Evolutionary conservation across 2,888 invertebrate species (phyloP).

Genomic region (Polietes domitor): DNA sequence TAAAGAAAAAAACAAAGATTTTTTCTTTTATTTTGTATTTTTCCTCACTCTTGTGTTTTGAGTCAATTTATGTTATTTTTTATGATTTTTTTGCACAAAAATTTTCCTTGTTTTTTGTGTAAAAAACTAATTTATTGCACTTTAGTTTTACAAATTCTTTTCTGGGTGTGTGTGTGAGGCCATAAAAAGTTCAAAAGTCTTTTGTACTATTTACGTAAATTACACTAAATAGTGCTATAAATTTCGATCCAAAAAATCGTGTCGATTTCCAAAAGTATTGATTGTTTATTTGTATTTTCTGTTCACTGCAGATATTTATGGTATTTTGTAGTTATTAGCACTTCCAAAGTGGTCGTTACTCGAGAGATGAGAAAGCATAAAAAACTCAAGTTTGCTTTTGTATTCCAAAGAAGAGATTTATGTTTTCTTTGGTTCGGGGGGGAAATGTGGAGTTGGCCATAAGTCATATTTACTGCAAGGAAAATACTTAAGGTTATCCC

Average conservation of each 20-base stretch:
- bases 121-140: slow-evolving; percentile 9
- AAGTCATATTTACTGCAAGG: slow-evolving; percentile 4
- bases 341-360: not conserved
- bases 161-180: not conserved
- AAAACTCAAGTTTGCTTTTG: not conserved
- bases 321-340: slow-evolving; percentile 37
- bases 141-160: not conserved
- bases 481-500: not conserved
- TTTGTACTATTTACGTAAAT: slow-evolving; percentile 33
- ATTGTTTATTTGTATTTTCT: slow-evolving; percentile 4
- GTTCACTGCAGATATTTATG: not conserved
- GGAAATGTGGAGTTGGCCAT: not conserved
- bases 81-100: slow-evolving; percentile 9
- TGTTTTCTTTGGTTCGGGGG: not conserved
- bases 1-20: not conserved
- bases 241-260: slow-evolving; percentile 20
- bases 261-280: slow-evolving; percentile 5
- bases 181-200: slow-evolving; percentile 34
- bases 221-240: slow-evolving; percentile 34
- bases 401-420: slow-evolving; percentile 11
- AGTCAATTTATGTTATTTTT: slow-evolving; percentile 25
- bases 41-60: slow-evolving; percentile 27
- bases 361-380: not conserved
- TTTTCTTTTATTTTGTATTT: slow-evolving; percentile 23
- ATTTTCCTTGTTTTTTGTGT: not conserved